Evolutionary conservation across 2,797 vertebrate genomes (phyloP).

Genomic region (Hozukius guyotensis): DNA sequence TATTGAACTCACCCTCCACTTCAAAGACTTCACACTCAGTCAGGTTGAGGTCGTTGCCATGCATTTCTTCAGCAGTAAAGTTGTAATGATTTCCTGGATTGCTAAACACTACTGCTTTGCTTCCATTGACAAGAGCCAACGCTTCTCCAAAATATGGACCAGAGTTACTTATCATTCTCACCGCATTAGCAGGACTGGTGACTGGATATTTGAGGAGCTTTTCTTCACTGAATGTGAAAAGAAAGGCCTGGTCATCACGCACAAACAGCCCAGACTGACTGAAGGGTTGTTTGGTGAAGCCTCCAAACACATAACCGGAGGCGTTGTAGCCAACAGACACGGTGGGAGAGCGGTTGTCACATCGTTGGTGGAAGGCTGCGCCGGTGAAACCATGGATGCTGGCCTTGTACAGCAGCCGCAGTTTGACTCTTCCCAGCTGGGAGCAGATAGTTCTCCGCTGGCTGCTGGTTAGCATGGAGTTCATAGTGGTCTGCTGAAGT

Average conservation of each 20-base stretch:
- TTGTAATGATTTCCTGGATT: not conserved
- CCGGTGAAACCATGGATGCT: slow-evolving; percentile 61
- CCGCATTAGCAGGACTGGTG: rapidly evolving
- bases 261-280: slow-evolving; percentile 15
- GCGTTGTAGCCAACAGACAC: slow-evolving; percentile 73
- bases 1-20: slow-evolving; percentile 51
- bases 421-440: slow-evolving; percentile 36
- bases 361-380: slow-evolving; percentile 63
- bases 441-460: slow-evolving; percentile 39
- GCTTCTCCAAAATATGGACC: slow-evolving; percentile 3
- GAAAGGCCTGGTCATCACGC: slow-evolving; percentile 59
- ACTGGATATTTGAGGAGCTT: slow-evolving; percentile 28
- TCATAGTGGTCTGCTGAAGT: slow-evolving; percentile 20
- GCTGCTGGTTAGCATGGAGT: slow-evolving; percentile 6
- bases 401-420: slow-evolving; percentile 70
- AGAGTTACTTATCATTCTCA: rapidly evolving
- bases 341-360: slow-evolving; percentile 64
- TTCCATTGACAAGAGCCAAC: not conserved
- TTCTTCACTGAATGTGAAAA: slow-evolving; percentile 54
- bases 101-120: not conserved
- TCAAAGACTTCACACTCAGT: slow-evolving; percentile 69
- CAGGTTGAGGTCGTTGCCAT: slow-evolving; percentile 12
- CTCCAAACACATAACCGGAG: slow-evolving; percentile 69
- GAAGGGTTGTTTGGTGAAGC: slow-evolving; percentile 64
- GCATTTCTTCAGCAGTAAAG: not conserved